These are phyloP conservation scores for Tautogolabrus adspersus DNA, from an alignment of 2,113 vertebrate genomes.

Conservation along the genomic window DNA sequence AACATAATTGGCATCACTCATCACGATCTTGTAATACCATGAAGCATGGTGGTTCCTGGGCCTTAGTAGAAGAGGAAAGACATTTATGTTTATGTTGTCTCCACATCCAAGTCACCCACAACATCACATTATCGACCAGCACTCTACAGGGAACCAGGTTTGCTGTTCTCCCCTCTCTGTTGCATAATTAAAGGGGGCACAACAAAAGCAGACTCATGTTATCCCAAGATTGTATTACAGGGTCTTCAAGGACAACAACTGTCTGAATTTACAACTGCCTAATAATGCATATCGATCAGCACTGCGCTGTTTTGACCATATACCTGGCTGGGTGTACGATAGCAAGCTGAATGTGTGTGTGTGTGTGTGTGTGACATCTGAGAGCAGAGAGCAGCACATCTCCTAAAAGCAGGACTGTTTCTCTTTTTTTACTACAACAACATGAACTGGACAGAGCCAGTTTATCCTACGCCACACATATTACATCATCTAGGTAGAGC, in stretches of 20 bases:
- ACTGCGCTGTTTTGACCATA: constrained; percentile 28
- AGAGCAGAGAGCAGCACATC: constrained; percentile 34
- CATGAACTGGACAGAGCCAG: constrained; percentile 61
- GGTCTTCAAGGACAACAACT: constrained; percentile 53
- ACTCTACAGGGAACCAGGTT: constrained; percentile 44
- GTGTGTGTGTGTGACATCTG: constrained; percentile 44
- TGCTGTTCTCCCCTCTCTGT: constrained; percentile 56
- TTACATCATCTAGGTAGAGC: constrained; percentile 70
- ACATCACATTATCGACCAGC: constrained; percentile 63
- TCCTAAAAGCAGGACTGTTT: constrained; percentile 33
- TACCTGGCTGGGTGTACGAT: constrained; percentile 17
- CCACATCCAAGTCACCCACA: constrained; percentile 47
- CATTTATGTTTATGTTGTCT: constrained; percentile 51
- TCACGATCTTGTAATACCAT: constrained; percentile 29
- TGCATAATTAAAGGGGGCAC: constrained; percentile 77
- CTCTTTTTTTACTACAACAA: constrained; percentile 28
- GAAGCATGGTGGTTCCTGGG: not conserved
- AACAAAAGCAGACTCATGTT: constrained; percentile 65
- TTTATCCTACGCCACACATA: constrained; percentile 53
- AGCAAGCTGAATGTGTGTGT: constrained; percentile 5
- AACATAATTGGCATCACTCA: constrained; percentile 1
- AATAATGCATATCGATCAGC: constrained; percentile 62
- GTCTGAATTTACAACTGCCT: constrained; percentile 60
- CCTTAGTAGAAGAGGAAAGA: constrained; percentile 19
- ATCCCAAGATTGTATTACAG: constrained; percentile 21